phyloP scores from a whole-genome alignment of 2,797 vertebrate genomes.

The Sebastes jordani region DNA sequence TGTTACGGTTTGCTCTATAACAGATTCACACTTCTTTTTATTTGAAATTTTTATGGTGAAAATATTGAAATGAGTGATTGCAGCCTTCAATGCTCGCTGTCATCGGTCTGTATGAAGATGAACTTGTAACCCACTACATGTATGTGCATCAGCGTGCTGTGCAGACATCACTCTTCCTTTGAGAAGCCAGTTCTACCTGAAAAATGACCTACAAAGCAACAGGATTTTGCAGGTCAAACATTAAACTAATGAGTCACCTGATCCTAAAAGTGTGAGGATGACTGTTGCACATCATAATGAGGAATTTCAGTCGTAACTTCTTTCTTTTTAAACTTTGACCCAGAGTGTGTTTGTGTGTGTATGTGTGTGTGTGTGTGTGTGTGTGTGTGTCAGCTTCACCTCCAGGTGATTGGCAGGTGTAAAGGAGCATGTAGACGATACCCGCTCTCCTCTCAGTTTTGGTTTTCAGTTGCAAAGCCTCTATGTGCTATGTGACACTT shows the following conservation, averaged over 20 bases:
- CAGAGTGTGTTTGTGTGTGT: background rate
- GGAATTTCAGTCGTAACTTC: background rate
- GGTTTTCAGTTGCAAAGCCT: slow-evolving; percentile 72
- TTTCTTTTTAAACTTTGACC: background rate
- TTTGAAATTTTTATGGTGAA: background rate
- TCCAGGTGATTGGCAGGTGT: slow-evolving; percentile 54
- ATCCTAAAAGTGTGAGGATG: background rate
- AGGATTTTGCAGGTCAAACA: slow-evolving; percentile 5
- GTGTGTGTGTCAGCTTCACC: slow-evolving; percentile 14
- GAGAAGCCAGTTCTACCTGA: background rate
- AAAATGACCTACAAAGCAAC: background rate
- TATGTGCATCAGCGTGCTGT: background rate
- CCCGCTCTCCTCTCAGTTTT: slow-evolving; percentile 52
- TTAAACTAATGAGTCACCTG: background rate
- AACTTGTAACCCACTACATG: background rate
- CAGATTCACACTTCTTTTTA: background rate
- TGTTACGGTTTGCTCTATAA: background rate
- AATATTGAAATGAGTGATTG: background rate
- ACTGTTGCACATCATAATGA: background rate
- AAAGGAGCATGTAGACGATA: slow-evolving; percentile 48
- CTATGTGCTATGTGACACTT: slow-evolving; percentile 72
- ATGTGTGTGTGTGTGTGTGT: background rate
- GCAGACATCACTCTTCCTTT: background rate
- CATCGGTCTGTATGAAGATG: background rate
- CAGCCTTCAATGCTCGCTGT: background rate